Percentiles rank a stretch among this genome's conserved stretches.
phyloP scores from a whole-genome alignment of 1,140 invertebrate species.

The Reticulitermes speratus region DNA sequence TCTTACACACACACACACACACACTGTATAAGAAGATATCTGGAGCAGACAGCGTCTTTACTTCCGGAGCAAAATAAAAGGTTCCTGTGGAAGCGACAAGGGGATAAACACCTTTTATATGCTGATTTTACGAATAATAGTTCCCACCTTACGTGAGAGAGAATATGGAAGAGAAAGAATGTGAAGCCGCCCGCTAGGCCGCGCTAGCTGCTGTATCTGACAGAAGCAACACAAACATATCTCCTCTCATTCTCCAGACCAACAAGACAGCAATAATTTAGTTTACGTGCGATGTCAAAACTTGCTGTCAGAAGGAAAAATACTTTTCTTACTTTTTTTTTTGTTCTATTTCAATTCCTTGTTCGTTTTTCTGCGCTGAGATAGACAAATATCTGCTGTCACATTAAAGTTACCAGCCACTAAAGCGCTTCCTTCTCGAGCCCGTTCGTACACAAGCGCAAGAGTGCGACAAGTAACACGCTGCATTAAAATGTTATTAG shows the following conservation, averaged over 20 bases:
- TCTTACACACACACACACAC: background rate
- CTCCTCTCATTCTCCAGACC: background rate
- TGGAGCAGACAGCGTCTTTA: background rate
- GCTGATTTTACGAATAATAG: conserved; percentile 16
- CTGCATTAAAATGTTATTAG: background rate
- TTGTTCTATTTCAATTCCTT: background rate
- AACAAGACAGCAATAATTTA: conserved; percentile 19
- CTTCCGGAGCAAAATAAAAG: background rate
- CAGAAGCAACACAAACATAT: conserved; percentile 1
- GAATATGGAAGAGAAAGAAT: background rate
- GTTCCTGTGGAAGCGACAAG: background rate
- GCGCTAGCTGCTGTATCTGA: background rate
- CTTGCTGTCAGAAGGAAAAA: conserved; percentile 15
- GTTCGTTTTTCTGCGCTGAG: background rate
- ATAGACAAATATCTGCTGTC: conserved; percentile 18
- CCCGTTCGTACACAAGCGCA: background rate
- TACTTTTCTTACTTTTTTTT: conserved; percentile 4
- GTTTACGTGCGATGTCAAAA: conserved; percentile 18
- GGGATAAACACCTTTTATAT: conserved; percentile 16
- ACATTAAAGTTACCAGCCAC: conserved; percentile 18
- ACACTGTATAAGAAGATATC: background rate
- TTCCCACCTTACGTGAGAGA: conserved; percentile 2
- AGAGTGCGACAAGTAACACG: background rate
- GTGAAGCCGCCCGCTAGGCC: background rate
- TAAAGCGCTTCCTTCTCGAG: conserved; percentile 2